phyloP scores from a whole-genome alignment of 2,113 vertebrate genomes.

The Porphyrio hochstetteri region DNA sequence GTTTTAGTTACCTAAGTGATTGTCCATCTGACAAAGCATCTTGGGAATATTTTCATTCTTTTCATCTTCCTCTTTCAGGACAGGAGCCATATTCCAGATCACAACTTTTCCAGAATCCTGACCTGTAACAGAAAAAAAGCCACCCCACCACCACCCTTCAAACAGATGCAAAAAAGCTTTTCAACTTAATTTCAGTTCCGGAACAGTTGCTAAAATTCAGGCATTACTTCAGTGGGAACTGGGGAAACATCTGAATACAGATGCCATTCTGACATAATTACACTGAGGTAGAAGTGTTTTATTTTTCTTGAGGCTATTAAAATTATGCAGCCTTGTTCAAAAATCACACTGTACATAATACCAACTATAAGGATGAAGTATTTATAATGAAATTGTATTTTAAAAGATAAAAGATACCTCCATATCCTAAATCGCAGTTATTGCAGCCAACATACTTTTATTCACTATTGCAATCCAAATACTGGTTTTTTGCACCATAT shows the following conservation, averaged over 20 bases:
- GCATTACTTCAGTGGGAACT: background rate
- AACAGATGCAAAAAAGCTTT: background rate
- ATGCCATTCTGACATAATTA: background rate
- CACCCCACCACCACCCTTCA: background rate
- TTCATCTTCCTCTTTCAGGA: conserved; percentile 96
- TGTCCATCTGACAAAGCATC: conserved; percentile 99
- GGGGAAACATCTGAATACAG: background rate
- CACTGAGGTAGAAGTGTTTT: background rate
- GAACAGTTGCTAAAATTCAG: background rate
- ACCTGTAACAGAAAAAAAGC: conserved; percentile 75
- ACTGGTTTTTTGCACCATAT: background rate
- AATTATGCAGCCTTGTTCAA: background rate
- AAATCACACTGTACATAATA: background rate
- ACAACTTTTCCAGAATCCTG: conserved; percentile 99
- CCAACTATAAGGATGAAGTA: background rate
- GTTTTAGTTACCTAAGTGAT: conserved; percentile 90
- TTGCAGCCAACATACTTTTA: background rate
- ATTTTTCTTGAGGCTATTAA: background rate
- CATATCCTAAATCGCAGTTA: background rate
- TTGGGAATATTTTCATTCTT: conserved; percentile 97
- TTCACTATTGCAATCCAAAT: background rate
- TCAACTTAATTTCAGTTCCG: background rate
- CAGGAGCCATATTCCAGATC: conserved; percentile 99
- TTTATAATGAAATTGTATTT: background rate
- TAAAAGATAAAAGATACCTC: background rate